phyloP scores from a whole-genome alignment of 1,140 invertebrate genomes.

The Neotoxoptera formosana region DNA sequence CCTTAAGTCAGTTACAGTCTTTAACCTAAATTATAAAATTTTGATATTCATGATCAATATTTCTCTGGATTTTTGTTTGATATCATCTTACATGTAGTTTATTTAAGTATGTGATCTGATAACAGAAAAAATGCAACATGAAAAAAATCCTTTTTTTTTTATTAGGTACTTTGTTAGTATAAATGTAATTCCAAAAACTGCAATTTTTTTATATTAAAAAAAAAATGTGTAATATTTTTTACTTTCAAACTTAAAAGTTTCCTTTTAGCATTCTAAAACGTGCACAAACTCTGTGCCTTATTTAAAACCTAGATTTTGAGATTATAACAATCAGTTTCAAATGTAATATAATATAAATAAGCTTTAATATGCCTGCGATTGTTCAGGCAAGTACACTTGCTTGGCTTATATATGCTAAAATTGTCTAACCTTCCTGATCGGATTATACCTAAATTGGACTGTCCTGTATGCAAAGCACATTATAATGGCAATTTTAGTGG shows the following conservation, averaged over 20 bases:
- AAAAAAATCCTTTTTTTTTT: neutral
- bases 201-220: neutral
- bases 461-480: neutral
- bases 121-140: no score
- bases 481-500: neutral
- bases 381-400: neutral
- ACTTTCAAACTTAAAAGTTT: neutral
- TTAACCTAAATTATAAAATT: no score
- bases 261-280: neutral
- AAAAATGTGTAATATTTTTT: no score
- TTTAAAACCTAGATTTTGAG: neutral
- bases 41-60: no score
- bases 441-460: neutral
- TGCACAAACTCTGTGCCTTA: neutral
- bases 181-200: neutral
- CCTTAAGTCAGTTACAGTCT: no score
- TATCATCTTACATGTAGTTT: no score
- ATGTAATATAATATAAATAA: neutral
- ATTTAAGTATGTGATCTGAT: no score
- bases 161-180: neutral
- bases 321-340: neutral
- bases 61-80: no score
- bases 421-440: neutral
- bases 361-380: neutral
- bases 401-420: neutral